These are phyloP conservation scores for Isotomurus palustris DNA, from an alignment of 2,888 invertebrate species.

Conservation along the genomic window DNA sequence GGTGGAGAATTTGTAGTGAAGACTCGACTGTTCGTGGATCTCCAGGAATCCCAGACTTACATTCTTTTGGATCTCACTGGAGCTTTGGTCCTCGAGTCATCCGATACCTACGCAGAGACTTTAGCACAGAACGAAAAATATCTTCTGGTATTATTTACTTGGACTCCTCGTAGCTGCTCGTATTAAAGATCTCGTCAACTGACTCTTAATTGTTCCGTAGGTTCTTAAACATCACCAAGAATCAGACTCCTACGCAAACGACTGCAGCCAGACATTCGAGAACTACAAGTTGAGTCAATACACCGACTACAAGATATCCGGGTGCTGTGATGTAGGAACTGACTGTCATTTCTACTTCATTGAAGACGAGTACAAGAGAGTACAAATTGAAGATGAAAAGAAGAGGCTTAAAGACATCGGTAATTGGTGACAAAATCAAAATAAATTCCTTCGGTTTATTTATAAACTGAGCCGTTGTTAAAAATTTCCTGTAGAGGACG, in stretches of 20 bases:
- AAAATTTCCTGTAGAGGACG: too few species aligned
- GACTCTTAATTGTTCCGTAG: constrained; percentile 11
- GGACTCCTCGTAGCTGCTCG: neutral
- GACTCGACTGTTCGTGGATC: constrained; percentile 30
- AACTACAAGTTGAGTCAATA: constrained; percentile 27
- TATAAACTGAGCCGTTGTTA: too few species aligned
- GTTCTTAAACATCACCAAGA: constrained; percentile 41
- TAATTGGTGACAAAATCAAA: neutral
- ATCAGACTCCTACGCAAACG: constrained; percentile 36
- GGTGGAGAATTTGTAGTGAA: constrained; percentile 31
- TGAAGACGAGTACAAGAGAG: constrained; percentile 39
- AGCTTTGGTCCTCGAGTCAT: constrained; percentile 27
- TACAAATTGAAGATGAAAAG: constrained; percentile 30
- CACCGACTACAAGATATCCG: constrained; percentile 29
- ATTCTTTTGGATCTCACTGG: constrained; percentile 37
- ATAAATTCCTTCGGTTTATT: too few species aligned
- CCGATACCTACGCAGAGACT: constrained; percentile 13
- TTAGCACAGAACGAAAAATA: constrained; percentile 35
- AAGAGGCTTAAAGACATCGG: constrained; percentile 31
- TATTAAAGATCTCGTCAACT: neutral
- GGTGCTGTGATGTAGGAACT: constrained; percentile 25
- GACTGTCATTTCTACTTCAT: constrained; percentile 33
- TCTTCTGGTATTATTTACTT: neutral
- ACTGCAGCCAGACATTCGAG: constrained; percentile 29
- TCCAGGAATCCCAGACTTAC: constrained; percentile 32